phyloP scores from a whole-genome alignment of 2,113 vertebrate genomes.

The Microcebus lehilahytsara region DNA sequence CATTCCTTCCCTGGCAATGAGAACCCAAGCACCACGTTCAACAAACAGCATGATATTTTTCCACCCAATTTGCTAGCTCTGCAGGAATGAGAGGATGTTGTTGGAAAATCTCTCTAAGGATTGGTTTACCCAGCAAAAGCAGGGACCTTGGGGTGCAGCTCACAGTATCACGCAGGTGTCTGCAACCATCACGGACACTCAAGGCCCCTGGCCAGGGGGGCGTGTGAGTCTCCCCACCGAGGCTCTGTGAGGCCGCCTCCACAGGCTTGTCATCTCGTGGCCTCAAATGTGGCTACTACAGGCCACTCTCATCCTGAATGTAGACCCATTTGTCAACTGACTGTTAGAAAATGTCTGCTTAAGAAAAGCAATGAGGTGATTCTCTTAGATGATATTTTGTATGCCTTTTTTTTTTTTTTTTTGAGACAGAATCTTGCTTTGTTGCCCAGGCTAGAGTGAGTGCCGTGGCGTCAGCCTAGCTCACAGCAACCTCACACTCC shows the following conservation, averaged over 20 bases:
- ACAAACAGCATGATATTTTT: background rate
- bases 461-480: too few species aligned
- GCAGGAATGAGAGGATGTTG: background rate
- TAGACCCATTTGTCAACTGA: background rate
- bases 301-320: background rate
- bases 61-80: background rate
- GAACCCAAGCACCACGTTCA: background rate
- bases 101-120: background rate
- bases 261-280: too few species aligned
- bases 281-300: background rate
- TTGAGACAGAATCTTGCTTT: too few species aligned
- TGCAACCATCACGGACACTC: too few species aligned
- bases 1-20: background rate
- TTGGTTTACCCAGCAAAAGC: too few species aligned
- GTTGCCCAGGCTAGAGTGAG: too few species aligned
- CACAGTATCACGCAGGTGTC: background rate
- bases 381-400: background rate
- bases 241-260: too few species aligned
- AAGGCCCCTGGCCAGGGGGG: background rate
- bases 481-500: too few species aligned
- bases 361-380: background rate
- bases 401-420: background rate
- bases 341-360: background rate
- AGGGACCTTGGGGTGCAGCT: background rate
- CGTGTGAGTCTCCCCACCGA: background rate